phyloP scores from a whole-genome alignment of 2,888 invertebrate genomes.

The Drosophila nr. perissopoda region DNA sequence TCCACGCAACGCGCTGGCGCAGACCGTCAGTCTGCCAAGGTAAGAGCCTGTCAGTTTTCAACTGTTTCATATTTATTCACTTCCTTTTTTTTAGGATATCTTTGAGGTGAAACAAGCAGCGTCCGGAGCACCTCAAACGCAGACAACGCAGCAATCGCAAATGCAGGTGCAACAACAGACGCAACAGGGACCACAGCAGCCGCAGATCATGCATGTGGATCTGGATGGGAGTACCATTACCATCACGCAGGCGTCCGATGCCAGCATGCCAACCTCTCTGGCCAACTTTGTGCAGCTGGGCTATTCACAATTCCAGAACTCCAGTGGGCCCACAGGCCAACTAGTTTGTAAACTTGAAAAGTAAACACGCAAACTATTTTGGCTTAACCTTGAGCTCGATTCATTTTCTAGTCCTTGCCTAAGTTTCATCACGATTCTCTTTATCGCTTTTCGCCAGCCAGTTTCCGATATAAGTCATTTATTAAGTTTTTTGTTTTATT shows the following conservation, averaged over 20 bases:
- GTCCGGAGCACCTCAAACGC: slow-evolving; percentile 33
- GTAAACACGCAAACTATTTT: slow-evolving; percentile 42
- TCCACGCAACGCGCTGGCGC: slow-evolving; percentile 16
- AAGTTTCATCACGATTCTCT: slow-evolving; percentile 16
- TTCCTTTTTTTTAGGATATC: slow-evolving; percentile 31
- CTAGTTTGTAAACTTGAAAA: slow-evolving; percentile 82
- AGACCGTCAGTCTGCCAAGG: slow-evolving; percentile 14
- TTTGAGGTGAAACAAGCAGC: slow-evolving; percentile 46
- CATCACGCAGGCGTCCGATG: slow-evolving; percentile 83
- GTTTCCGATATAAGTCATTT: slow-evolving; percentile 24
- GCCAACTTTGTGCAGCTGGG: slow-evolving; percentile 83
- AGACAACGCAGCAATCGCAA: slow-evolving; percentile 47
- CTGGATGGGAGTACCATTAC: slow-evolving; percentile 83
- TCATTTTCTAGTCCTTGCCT: slow-evolving; percentile 53
- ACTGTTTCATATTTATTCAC: neutral
- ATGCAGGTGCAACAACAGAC: slow-evolving; percentile 49
- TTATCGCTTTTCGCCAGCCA: slow-evolving; percentile 19
- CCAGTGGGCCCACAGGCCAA: slow-evolving; percentile 77
- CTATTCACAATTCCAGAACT: slow-evolving; percentile 82
- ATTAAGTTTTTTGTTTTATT: slow-evolving; percentile 11
- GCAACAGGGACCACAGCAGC: slow-evolving; percentile 58
- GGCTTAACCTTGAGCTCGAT: slow-evolving; percentile 12
- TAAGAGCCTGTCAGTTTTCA: neutral
- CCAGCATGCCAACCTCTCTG: slow-evolving; percentile 82
- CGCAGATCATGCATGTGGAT: slow-evolving; percentile 84